phyloP scores from a whole-genome alignment of 2,888 invertebrate genomes.

The Pammene aurita region DNA sequence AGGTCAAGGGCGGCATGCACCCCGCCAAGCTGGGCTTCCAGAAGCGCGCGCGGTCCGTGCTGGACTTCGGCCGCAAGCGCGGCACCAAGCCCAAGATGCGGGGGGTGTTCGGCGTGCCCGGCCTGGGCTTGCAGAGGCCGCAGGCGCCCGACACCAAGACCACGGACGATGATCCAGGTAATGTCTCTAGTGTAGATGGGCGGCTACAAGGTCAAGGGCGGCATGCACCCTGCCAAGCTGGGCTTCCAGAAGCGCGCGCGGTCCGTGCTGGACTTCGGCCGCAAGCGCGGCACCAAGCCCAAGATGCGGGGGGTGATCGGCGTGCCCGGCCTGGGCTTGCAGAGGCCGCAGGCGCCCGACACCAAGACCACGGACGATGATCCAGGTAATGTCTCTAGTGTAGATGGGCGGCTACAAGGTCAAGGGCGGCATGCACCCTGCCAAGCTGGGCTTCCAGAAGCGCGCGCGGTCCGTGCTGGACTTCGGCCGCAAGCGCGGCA shows the following conservation, averaged over 20 bases:
- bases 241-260: conserved; percentile 89
- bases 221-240: conserved; percentile 85
- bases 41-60: conserved; percentile 87
- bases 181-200: conserved; percentile 79
- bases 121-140: conserved; percentile 88
- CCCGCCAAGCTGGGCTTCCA: conserved; percentile 87
- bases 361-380: conserved; percentile 78
- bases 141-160: conserved; percentile 82
- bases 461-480: conserved; percentile 87
- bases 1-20: conserved; percentile 86
- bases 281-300: conserved; percentile 93
- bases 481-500: conserved; percentile 91
- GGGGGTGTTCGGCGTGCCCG: conserved; percentile 91
- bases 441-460: conserved; percentile 89
- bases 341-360: conserved; percentile 85
- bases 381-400: conserved; percentile 61
- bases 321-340: conserved; percentile 89
- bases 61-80: conserved; percentile 91
- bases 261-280: conserved; percentile 87
- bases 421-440: conserved; percentile 85
- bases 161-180: conserved; percentile 79
- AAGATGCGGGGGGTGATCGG: conserved; percentile 94
- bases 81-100: conserved; percentile 95
- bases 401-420: conserved; percentile 87
- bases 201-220: conserved; percentile 86